Evolutionary conservation across 2,113 vertebrate genomes (phyloP), one percentile per base, ranked within the genome.

Genomic region (Mustelus asterias): DNA sequence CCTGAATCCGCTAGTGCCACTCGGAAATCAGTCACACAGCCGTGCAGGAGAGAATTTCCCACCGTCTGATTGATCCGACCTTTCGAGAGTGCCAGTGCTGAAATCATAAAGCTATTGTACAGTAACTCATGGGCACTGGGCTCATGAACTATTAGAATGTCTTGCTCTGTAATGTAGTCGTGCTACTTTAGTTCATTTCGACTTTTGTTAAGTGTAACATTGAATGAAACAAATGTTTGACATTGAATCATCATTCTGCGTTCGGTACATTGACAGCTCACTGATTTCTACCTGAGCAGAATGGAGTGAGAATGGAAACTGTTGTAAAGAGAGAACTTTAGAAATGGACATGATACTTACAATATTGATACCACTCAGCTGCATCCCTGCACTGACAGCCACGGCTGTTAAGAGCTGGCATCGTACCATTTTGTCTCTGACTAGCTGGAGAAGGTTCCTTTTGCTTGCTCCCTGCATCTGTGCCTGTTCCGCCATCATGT

Each of bases 331-430:
- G 24, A 60, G 29, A 13, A 29, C 22, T 58, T 3, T 89, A 60
- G 88, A 11, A 88, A 24, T 22, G 29, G 48, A 60, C 3, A 54
- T 69, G 60, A 63, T 89, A 97, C 97, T 97, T 96, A 98, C 98
- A 96, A 98, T 98, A 92, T 97, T 98, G 95, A 98, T 97, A 96
- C 98, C 98, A 96, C 97, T 98, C 83, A 98, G 96, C 97, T 99
- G 98, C 29, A 98, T 70, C 0, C 97, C 96, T 44, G 95, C 37
- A 86, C 97, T 96, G 63, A 97, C 94, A 16, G 97, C 94, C 9
- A 98, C 1, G 96, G 97, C 14, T 63, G 97, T 97, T 44, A 96
- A 26, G 44, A 98, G 96, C 96, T 98, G 98, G 29, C 97, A 98
- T 95, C 98, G 97, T 16, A 98, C 41, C 0, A 96, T 95, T 88